These are phyloP conservation scores for Lasioglossum morio DNA, from an alignment of 2,888 invertebrate genomes.

Conservation along the genomic window DNA sequence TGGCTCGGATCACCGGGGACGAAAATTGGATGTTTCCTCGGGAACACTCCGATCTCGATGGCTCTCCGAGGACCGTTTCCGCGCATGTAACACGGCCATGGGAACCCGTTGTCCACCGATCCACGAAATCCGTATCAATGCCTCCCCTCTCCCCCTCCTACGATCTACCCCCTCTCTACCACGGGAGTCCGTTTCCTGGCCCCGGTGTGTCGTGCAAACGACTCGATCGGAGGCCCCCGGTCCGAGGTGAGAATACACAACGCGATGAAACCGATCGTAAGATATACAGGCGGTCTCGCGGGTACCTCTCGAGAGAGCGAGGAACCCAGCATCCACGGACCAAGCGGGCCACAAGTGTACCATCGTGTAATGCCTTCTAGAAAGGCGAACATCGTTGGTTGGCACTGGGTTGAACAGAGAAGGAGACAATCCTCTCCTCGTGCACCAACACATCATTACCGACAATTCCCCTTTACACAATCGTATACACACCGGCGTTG, in stretches of 20 bases:
- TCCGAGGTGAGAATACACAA: conserved; percentile 71
- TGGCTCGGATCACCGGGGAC: neutral
- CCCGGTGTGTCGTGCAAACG: conserved; percentile 16
- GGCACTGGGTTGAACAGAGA: conserved; percentile 33
- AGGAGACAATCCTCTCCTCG: conserved; percentile 6
- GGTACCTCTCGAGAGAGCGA: conserved; percentile 28
- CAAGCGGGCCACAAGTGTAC: conserved; percentile 75
- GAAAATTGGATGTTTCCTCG: conserved; percentile 32
- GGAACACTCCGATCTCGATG: neutral
- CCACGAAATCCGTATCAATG: conserved; percentile 30
- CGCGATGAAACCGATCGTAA: conserved; percentile 79
- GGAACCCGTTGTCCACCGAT: neutral
- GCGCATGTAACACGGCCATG: conserved; percentile 9
- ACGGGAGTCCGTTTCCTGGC: neutral
- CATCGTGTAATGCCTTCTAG: conserved; percentile 78
- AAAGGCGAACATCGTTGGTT: conserved; percentile 68
- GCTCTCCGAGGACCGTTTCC: conserved; percentile 2
- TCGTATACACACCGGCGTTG: conserved; percentile 1
- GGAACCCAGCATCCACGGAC: conserved; percentile 70
- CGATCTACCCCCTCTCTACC: neutral
- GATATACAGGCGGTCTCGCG: conserved; percentile 60
- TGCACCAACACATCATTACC: neutral
- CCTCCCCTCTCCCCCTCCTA: neutral
- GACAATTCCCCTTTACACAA: conserved; percentile 41
- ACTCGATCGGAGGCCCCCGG: conserved; percentile 36